Base-by-base conservation (phyloP, 1,140 invertebrate genomes). In the Panagrolaimus sp. region DNA sequence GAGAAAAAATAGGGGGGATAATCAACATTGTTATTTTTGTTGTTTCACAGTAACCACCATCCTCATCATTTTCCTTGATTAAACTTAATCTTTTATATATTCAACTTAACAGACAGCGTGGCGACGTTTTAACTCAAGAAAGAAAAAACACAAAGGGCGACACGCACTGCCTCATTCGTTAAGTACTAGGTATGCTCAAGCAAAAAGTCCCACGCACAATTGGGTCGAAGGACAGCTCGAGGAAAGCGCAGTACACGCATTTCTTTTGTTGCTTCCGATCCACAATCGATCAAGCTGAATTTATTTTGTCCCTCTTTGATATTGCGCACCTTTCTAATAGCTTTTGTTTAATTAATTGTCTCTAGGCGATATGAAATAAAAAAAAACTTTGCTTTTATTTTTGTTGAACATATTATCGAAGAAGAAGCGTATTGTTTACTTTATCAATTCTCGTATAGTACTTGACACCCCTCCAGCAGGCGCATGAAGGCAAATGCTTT, bases 381-480 rank as follows among this genome's bases (percentile, higher is more conserved):
- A 20, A 8, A 27, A 57, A 9, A 25, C 27, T 51, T 57, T 13
- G 27, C 20, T 57, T 57, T 57, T 57, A 16, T 57, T 57, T 57
- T 57, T 57, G 51, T n/a, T 16, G 11, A 20, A 25, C 1, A 25
- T 25, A 27, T 27, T 57, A 57, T 38, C 7, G 31, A 38, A 38
- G 31, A 38, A 38, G 31, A 57, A 57, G 27, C 20, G 27, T 27
- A 57, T 57, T 57, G 51, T 57, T 57, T 57, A 57, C 51, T 57
- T 57, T 57, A 57, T 57, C 51, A 57, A 57, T 57, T 27, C 27
- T 8, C 20, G 51, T 25, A 9, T 25, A 25, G 51, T 57, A 57
- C 20, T 57, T 20, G 51, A 38, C 31, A 38, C 31, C 27, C 51
- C 51, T 20, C 20, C 27, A 27, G 51, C 51, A 57, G 27, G 27